These are phyloP conservation scores for Andrena fulva DNA, from an alignment of 2,888 invertebrate species.

Conservation along the genomic window DNA sequence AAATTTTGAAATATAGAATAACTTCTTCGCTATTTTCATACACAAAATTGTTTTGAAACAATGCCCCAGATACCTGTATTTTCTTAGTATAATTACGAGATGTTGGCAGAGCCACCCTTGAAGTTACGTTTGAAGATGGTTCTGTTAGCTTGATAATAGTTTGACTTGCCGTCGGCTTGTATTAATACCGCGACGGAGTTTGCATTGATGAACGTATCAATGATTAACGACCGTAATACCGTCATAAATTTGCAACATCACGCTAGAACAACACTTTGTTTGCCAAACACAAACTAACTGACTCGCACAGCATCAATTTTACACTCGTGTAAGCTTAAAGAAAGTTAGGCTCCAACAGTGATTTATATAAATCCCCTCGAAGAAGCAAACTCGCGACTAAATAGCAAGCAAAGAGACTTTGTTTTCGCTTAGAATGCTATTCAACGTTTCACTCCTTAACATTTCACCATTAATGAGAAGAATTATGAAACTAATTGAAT, in stretches of 20 bases:
- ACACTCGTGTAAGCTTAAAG: background rate
- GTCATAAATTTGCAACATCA: slow-evolving; percentile 28
- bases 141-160: slow-evolving; percentile 23
- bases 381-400: background rate
- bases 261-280: slow-evolving; percentile 11
- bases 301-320: background rate
- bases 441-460: too few species aligned
- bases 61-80: too few species aligned
- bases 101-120: background rate
- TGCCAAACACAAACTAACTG: slow-evolving; percentile 10
- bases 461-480: too few species aligned
- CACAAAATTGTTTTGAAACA: too few species aligned
- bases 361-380: background rate
- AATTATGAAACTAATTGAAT: too few species aligned
- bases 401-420: too few species aligned
- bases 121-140: slow-evolving; percentile 19
- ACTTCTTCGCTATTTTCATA: too few species aligned
- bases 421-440: too few species aligned
- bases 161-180: slow-evolving; percentile 2
- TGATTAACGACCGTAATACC: slow-evolving; percentile 42
- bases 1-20: too few species aligned
- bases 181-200: slow-evolving; percentile 27
- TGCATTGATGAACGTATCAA: slow-evolving; percentile 41
- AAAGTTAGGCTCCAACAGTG: background rate
- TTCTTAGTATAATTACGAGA: too few species aligned